Evolutionary conservation across 1,140 invertebrate species (phyloP), one percentile per base, ranked within the genome.

Genomic region (Caerostris extrusa): DNA sequence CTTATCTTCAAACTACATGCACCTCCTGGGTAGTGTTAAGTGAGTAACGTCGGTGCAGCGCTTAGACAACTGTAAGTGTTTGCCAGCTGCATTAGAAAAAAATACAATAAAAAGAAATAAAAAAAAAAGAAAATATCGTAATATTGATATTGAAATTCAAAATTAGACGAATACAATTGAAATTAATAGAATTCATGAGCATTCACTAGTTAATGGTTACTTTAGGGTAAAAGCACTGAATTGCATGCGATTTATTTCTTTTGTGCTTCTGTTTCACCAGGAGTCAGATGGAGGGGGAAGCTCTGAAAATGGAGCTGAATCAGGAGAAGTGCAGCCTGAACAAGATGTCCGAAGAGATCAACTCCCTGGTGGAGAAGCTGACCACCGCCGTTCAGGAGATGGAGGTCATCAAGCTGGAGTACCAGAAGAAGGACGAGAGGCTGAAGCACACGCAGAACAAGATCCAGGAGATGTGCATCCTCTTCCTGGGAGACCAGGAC

Each of bases 291-390:
- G 93, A 94, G 60, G 77, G 87, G 2, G 93, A 94, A 60, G 50
- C 87, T 5, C 88, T 94, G 0, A 94, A 94, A 57, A 90, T 89
- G 3, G 93, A 94, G 53, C 56, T 94, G 7, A 94, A 85, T 53
- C 87, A 90, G 17, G 93, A 94, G 7, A 94, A 94, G 61, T 94
- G 93, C 81, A 90, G 87, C 60, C 60, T 94, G n/a, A 94, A 85
- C 77, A 90, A 94, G 19, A 94, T 94, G 93, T 94, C 93, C 5
- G 93, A 90, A 7, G 93, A 94, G 14, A 94, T 94, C 56, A 90
- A 94, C 56, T 94, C 93, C 5, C 61, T 94, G 53, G 93, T 94
- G 0, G 93, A 94, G 17, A 94, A 94, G 19, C 81, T 94, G 55
- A 94, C 87, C 4, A 90, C 61, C 3, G 93, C 93, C 3, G 87